Evolutionary conservation across 2,113 vertebrate genomes (phyloP), one percentile per base, ranked within the genome.

Genomic region (Grallaria varia): DNA sequence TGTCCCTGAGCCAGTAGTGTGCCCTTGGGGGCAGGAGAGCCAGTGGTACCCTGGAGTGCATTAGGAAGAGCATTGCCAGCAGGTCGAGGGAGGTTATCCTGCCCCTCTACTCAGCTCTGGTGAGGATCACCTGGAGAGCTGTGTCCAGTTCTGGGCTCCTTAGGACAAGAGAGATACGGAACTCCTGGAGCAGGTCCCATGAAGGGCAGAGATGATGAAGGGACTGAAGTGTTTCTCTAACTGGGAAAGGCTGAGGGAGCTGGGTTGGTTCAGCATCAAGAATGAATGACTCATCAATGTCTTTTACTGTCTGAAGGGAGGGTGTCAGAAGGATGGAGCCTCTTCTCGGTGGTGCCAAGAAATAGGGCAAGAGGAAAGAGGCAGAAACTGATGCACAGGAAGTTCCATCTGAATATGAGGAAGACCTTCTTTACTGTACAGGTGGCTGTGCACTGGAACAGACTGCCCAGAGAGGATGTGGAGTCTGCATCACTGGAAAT

Each of bases 361-460:
- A 42, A 10, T 21, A 22, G 19, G 39, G 18, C 9, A 64, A 30
- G 11, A 62, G 60, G 27, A 12, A 30, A 7, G 4, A 21, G 20
- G 39, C 18, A 31, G 62, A 42, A 31, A 31, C 13, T 63, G 37
- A 14, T 31, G 39, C 39, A 42, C 39, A 64, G 28, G 20, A 45
- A n/a, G 10, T 20, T 71, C 6, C n/a, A n/a, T 10, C n/a, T 47
- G n/a, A 79, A 39, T 24, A 40, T 17, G n/a, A 87, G 28, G n/a
- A 78, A 55, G n/a, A 55, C 47, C 3, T 28, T 35, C 44, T 67
- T 63, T 16, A 40, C 20, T 40, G 39, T n/a, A 19, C 15, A 24
- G 25, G 47, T 71, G 23, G 24, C 11, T 0, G 0, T 62, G 9
- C 14, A 9, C 3, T 45, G 39, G 9, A 9, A 30, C 6, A 69